Percentiles rank a stretch among this genome's conserved stretches.
phyloP scores from a whole-genome alignment of 2,113 vertebrate genomes.

The Perca schrenkii region DNA sequence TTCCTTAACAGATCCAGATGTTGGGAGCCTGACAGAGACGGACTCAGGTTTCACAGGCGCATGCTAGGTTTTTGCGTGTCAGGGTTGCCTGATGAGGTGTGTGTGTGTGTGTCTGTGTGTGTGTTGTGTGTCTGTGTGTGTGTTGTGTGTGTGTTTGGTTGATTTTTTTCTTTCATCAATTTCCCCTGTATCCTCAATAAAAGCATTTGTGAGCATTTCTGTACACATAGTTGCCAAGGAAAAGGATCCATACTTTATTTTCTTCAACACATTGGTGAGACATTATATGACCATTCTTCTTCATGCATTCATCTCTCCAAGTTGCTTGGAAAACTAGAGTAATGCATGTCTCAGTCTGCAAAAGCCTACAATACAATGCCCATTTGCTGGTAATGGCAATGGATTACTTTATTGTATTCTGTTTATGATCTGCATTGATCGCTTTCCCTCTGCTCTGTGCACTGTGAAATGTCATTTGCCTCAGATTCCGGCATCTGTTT shows the following conservation, averaged over 20 bases:
- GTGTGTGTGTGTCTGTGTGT: not conserved
- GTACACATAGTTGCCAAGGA: not conserved
- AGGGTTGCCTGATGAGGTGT: conserved; percentile 15
- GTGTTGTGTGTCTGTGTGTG: not conserved
- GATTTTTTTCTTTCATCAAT: conserved; percentile 1
- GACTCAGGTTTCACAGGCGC: conserved; percentile 62
- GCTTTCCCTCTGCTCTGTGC: conserved; percentile 60
- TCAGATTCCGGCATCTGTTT: conserved; percentile 72
- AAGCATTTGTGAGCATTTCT: conserved; percentile 24
- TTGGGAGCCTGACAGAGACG: conserved; percentile 66
- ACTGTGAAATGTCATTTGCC: conserved; percentile 71
- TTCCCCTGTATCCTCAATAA: conserved; percentile 7
- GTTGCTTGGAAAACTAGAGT: conserved; percentile 58
- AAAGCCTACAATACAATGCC: conserved; percentile 69
- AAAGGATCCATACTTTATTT: not conserved
- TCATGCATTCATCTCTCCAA: conserved; percentile 42
- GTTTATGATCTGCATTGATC: conserved; percentile 84
- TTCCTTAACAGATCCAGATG: conserved; percentile 82
- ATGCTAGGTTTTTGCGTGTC: conserved; percentile 50
- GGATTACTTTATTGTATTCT: conserved; percentile 83
- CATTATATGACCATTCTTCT: conserved; percentile 20
- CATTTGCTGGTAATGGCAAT: conserved; percentile 81
- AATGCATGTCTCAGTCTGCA: conserved; percentile 60
- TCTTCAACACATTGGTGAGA: conserved; percentile 21
- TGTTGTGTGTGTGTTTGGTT: not conserved